Percentiles rank a stretch among this genome's conserved stretches.
Conservation (phyloP, 2,888 invertebrate genomes). For the Sisyra nigra region DNA sequence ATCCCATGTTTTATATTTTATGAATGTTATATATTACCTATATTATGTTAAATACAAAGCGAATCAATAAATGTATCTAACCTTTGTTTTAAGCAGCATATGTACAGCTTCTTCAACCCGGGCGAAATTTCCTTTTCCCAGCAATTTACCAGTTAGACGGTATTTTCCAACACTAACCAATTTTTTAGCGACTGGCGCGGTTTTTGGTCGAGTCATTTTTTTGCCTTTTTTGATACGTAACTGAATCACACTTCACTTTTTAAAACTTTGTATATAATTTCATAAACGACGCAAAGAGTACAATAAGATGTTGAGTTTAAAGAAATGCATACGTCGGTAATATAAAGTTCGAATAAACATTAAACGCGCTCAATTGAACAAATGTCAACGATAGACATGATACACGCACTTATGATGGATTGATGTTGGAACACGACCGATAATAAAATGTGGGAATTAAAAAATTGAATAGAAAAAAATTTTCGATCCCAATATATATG, state of each 20-base stretch:
- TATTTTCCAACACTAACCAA: constrained; percentile 51
- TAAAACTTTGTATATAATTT: too few relatives aligned
- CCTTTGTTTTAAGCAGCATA: constrained; percentile 49
- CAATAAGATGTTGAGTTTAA: background rate
- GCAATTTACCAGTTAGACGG: constrained; percentile 47
- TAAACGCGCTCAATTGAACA: background rate
- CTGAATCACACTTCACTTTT: too few relatives aligned
- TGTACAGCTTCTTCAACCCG: constrained; percentile 59
- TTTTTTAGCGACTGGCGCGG: constrained; percentile 19
- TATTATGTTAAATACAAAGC: too few relatives aligned
- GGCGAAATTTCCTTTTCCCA: constrained; percentile 65
- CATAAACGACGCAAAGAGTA: background rate
- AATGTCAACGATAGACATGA: too few relatives aligned
- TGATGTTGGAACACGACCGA: too few relatives aligned
- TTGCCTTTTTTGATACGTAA: background rate
- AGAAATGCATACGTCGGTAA: background rate
- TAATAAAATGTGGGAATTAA: too few relatives aligned
- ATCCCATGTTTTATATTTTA: too few relatives aligned
- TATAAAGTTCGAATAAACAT: background rate
- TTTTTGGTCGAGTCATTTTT: constrained; percentile 9
- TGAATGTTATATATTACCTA: too few relatives aligned
- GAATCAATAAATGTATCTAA: constrained; percentile 19
- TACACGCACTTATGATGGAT: too few relatives aligned
- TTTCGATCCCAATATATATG: too few relatives aligned
- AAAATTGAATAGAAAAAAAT: too few relatives aligned